These are phyloP conservation scores for Serripes groenlandicus DNA, from an alignment of 2,888 invertebrate genomes.

Conservation along the genomic window DNA sequence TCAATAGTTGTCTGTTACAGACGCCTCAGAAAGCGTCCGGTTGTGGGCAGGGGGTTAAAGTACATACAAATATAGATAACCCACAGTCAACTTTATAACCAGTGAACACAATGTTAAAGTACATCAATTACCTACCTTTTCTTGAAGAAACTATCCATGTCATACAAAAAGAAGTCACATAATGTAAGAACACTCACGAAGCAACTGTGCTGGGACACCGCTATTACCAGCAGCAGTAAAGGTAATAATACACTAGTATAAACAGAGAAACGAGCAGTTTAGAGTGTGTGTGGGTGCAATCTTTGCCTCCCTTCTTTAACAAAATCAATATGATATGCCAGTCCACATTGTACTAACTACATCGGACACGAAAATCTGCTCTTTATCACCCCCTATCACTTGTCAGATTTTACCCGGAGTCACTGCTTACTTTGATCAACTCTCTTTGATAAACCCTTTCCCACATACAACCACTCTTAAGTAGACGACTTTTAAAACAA, in stretches of 20 bases:
- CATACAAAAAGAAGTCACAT: conserved; percentile 13
- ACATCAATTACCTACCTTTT: conserved; percentile 32
- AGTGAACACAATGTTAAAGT: too few species aligned
- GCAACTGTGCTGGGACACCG: neutral
- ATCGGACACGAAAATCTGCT: neutral
- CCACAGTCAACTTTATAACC: too few species aligned
- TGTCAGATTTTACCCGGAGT: neutral
- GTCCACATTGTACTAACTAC: neutral
- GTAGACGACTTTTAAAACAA: too few species aligned
- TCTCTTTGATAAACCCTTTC: too few species aligned
- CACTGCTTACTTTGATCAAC: too few species aligned
- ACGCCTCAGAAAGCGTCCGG: too few species aligned
- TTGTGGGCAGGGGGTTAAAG: too few species aligned
- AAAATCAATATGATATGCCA: neutral
- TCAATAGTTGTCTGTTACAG: too few species aligned
- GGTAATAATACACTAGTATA: neutral
- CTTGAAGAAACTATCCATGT: conserved; percentile 44
- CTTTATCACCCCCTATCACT: neutral
- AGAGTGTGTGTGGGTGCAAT: neutral
- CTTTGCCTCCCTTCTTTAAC: neutral
- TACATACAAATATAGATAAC: too few species aligned
- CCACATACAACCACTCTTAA: too few species aligned
- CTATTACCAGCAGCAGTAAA: neutral
- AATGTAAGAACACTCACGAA: conserved; percentile 4
- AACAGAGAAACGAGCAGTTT: neutral